Conservation (phyloP, 2,113 vertebrate species). For the Nothobranchius kuhntae region DNA sequence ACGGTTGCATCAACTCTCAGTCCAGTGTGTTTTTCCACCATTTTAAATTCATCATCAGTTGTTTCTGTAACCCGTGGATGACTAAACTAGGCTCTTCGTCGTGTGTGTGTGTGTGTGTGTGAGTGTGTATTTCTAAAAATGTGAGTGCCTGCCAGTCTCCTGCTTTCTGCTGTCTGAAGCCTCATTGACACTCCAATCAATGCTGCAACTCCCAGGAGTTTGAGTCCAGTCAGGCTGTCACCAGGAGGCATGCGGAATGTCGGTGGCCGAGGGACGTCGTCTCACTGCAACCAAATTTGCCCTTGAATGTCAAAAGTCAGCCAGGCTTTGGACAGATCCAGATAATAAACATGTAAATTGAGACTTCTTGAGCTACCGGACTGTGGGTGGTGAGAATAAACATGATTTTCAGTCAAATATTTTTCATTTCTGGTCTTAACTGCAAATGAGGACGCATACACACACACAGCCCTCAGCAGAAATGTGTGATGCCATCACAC, state of each 20-base stretch:
- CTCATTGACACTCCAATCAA: conserved; percentile 55
- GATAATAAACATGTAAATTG: conserved; percentile 44
- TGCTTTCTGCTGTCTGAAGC: conserved; percentile 32
- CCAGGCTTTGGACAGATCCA: conserved; percentile 36
- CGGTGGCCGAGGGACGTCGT: conserved; percentile 49
- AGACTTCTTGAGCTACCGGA: conserved; percentile 22
- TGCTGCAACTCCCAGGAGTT: conserved; percentile 59
- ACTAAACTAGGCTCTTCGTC: background rate
- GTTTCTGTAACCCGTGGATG: background rate
- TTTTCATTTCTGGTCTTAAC: background rate
- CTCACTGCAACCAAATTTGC: conserved; percentile 33
- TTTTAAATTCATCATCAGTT: conserved; percentile 9
- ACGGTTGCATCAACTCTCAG: conserved; percentile 1
- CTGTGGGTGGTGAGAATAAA: conserved; percentile 14
- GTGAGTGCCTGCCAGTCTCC: conserved; percentile 3
- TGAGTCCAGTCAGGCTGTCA: conserved; percentile 59
- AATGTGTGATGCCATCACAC: conserved; percentile 12
- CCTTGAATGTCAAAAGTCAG: conserved; percentile 61
- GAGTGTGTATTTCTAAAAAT: conserved; percentile 1
- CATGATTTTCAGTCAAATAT: conserved; percentile 11
- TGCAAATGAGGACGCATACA: conserved; percentile 14
- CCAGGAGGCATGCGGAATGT: conserved; percentile 38
- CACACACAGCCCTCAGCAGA: conserved; percentile 15
- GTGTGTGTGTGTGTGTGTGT: background rate
- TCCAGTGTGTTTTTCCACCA: conserved; percentile 17